Evolutionary conservation across 1,140 invertebrate species (phyloP).

Genomic region (Meloidogyne hapla): DNA sequence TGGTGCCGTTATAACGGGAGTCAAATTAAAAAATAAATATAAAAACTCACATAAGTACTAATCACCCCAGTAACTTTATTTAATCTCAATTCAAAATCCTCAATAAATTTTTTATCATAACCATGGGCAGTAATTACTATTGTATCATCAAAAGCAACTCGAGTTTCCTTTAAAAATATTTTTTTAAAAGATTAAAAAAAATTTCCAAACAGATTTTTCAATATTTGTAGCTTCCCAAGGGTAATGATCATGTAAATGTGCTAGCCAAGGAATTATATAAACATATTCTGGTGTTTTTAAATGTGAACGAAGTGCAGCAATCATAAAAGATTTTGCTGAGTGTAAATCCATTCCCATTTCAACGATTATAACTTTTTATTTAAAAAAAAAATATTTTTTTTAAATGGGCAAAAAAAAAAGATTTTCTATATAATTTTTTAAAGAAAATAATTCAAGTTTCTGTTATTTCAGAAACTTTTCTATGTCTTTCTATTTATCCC

Average conservation of each 20-base stretch:
- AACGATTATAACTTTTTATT: slow-evolving; percentile 53
- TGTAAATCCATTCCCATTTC: slow-evolving; percentile 61
- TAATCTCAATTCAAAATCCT: slow-evolving; percentile 57
- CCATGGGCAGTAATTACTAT: slow-evolving; percentile 60
- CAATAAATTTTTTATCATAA: slow-evolving; percentile 61
- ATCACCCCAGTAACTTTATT: slow-evolving; percentile 52
- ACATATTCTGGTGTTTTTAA: slow-evolving; percentile 58
- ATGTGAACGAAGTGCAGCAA: slow-evolving; percentile 44
- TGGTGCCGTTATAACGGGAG: no score
- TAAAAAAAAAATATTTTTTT: slow-evolving; percentile 12
- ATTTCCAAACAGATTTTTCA: slow-evolving; percentile 43
- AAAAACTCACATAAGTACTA: slow-evolving; percentile 52
- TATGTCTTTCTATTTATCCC: no score
- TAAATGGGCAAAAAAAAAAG: background rate
- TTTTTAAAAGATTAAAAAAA: background rate
- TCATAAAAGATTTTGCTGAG: slow-evolving; percentile 49
- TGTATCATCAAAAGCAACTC: slow-evolving; percentile 51
- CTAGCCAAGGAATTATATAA: slow-evolving; percentile 56
- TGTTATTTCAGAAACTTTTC: no score
- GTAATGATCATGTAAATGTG: slow-evolving; percentile 60
- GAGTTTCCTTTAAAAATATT: slow-evolving; percentile 40
- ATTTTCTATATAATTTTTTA: no score
- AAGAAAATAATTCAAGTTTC: no score
- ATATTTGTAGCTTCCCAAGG: slow-evolving; percentile 59
- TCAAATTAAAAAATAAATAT: no score